These are phyloP conservation scores for Therioaphis trifolii DNA, from an alignment of 2,888 invertebrate genomes.

Conservation along the genomic window DNA sequence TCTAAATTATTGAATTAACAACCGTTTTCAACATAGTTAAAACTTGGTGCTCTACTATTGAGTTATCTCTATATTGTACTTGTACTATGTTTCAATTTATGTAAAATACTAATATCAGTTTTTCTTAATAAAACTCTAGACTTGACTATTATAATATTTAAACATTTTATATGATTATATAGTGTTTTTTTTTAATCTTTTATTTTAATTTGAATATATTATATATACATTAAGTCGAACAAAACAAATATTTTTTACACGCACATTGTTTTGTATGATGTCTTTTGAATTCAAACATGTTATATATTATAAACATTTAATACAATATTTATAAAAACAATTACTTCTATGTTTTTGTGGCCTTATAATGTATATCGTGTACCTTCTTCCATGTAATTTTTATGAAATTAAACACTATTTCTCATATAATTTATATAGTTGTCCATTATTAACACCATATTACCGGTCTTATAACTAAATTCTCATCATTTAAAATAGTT, in stretches of 20 bases:
- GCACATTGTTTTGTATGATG: constrained; percentile 53
- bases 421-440: constrained; percentile 13
- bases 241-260: constrained; percentile 52
- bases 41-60: constrained; percentile 41
- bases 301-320: constrained; percentile 48
- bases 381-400: constrained; percentile 40
- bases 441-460: not conserved
- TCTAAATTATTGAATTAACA: constrained; percentile 3
- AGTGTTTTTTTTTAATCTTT: constrained; percentile 24
- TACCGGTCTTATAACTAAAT: not conserved
- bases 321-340: constrained; percentile 29
- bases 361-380: constrained; percentile 50
- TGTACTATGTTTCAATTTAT: constrained; percentile 32
- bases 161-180: constrained; percentile 38
- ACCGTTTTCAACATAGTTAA: not conserved
- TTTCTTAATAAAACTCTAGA: constrained; percentile 42
- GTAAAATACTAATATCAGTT: constrained; percentile 13
- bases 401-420: constrained; percentile 48
- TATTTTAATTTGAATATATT: constrained; percentile 37
- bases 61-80: constrained; percentile 31
- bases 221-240: constrained; percentile 46
- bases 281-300: constrained; percentile 47
- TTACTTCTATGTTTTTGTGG: constrained; percentile 51
- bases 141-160: constrained; percentile 37
- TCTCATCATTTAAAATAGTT: not conserved